Evolutionary conservation across 2,113 vertebrate genomes (phyloP), one percentile per base, ranked within the genome.

Genomic region (Perognathus longimembris): DNA sequence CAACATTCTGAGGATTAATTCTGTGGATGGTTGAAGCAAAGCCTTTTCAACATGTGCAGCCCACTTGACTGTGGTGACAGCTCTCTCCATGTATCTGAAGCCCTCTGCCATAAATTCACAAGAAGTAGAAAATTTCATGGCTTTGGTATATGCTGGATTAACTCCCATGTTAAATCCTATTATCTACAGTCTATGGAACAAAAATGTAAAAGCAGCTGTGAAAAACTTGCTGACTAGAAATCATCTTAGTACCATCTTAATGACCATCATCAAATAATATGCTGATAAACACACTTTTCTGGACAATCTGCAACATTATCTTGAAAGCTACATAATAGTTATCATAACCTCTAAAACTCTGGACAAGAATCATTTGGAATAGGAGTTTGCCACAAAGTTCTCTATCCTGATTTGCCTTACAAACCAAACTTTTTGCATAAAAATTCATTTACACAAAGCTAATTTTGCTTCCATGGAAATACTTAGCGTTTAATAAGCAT

Each of bases 21-120:
- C 96, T 86, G 78, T 63, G 24, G 71, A 92, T 42, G 92, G 96
- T 6, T 71, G n/a, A 82, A 93, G 34, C 73, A 97, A 97, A 95
- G 94, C 96, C 50, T 97, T 97, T 92, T 97, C 97, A 50, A 97
- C 96, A 7, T 97, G 97, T 11, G 42, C 94, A 38, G 96, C 96
- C 15, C 97, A 97, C 61, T 70, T 97, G 69, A 94, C 64, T 26
- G 95, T 96, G 12, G 87, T 97, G 20, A 95, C 95, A 30, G 88
- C 94, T 82, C 94, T 96, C 66, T 96, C 78, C 59, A 93, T 93
- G 71, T 96, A 97, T 28, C 77, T 97, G 69, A 96, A 91, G n/a
- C 95, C 97, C 2, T 96, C 92, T 3, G 34, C 87, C 36, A 34
- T 89, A 59, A 74, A 96, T 61, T 96, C 96, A 30, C 93, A 94